Evolutionary conservation across 1,140 invertebrate species (phyloP), one percentile per base, ranked within the genome.

Genomic region (Pseudomyrmex concolor): DNA sequence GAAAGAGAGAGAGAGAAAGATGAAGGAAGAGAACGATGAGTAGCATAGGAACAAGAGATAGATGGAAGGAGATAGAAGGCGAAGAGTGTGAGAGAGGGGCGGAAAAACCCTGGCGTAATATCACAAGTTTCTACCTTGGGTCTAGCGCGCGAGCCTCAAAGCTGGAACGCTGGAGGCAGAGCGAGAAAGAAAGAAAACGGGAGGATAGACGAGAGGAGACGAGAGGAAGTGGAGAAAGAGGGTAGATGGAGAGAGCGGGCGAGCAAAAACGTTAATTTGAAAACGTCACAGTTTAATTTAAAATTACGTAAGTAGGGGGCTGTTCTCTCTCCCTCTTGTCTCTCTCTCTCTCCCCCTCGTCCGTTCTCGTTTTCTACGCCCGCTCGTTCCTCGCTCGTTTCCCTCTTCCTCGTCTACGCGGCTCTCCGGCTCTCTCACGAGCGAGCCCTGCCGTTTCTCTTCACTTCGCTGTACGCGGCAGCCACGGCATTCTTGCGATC

Each of bases 211-310:
- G 34, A 34, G 34, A 59, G 51, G 54, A 83, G 66, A 70, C 67
- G 34, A 34, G 74, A 82, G n/a, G n/a, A n/a, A n/a, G n/a, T 68
- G 84, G 84, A 78, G 81, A 83, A 83, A 73, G 77, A 82, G 71
- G 64, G 59, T 59, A 66, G 85, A 62, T 15, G 34, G 12, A 74
- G 57, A 43, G 80, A 83, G 67, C 57, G 66, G 78, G 59, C 71
- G 87, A 80, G 92, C 91, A 94, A 94, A 94, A 94, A 94, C 93
- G 92, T 94, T 94, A 94, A 94, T 94, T 94, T 94, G 92, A 94
- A 94, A 94, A 94, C 91, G 93, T 94, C 93, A 93, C 92, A 90
- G 91, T 94, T 94, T 93, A 92, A 94, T 94, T 94, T 93, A 92
- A 94, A 94, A 93, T 94, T 93, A 93, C 93, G 91, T 90, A 92